phyloP scores from a whole-genome alignment of 1,140 invertebrate genomes.

The Drosophila kikkawai region DNA sequence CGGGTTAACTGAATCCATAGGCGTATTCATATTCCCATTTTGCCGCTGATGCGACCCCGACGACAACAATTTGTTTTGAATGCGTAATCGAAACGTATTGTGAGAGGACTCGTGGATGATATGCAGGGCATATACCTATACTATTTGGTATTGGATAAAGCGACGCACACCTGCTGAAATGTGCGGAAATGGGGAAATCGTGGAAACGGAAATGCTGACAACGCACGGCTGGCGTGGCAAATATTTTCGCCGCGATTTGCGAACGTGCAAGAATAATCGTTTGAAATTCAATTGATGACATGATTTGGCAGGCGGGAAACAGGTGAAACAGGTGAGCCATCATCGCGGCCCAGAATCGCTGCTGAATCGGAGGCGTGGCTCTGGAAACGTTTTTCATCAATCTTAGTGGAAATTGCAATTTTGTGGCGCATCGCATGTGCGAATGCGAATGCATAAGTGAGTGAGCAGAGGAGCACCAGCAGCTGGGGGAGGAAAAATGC shows the following conservation, averaged over 20 bases:
- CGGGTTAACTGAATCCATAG: constrained; percentile 16
- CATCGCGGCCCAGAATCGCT: constrained; percentile 7
- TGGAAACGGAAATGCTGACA: constrained; percentile 33
- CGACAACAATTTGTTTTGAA: constrained; percentile 80
- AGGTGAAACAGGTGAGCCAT: constrained; percentile 40
- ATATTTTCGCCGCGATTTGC: constrained; percentile 74
- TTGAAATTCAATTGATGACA: constrained; percentile 83
- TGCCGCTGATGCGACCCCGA: constrained; percentile 28
- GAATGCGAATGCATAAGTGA: constrained; percentile 77
- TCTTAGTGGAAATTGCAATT: constrained; percentile 84
- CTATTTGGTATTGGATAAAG: constrained; percentile 12
- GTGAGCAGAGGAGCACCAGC: constrained; percentile 22
- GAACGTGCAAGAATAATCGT: constrained; percentile 80
- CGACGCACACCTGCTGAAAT: constrained; percentile 13
- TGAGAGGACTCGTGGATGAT: constrained; percentile 43
- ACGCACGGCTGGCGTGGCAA: constrained; percentile 51
- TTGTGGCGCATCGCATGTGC: constrained; percentile 74
- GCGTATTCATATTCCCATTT: constrained; percentile 41
- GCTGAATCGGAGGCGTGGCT: constrained; percentile 22
- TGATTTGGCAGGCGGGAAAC: constrained; percentile 66
- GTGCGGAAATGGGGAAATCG: constrained; percentile 18
- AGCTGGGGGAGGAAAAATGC: constrained; percentile 1
- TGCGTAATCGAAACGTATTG: constrained; percentile 82
- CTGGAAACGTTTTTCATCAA: constrained; percentile 76
- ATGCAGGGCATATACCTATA: constrained; percentile 36